Percentiles rank a stretch among this genome's conserved stretches.
Evolutionary conservation across 2,888 invertebrate genomes (phyloP).

Genomic region (Pammene aurita): DNA sequence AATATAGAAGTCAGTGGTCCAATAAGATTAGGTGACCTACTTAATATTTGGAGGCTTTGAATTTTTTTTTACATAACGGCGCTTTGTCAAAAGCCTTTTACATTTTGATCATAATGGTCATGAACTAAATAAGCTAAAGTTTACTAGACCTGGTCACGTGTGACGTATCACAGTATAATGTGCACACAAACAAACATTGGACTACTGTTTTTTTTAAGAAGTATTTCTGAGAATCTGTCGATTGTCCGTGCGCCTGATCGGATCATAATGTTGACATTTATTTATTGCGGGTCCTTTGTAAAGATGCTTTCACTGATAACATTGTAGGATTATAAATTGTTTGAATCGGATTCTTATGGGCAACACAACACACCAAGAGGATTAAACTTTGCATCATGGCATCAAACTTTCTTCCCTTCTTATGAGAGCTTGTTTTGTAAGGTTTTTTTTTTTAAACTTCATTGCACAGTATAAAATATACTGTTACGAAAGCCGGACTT

Average conservation of each 20-base stretch:
- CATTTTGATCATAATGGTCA: too few relatives aligned
- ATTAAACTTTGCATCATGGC: neutral
- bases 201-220: constrained; percentile 31
- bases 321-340: constrained; percentile 37
- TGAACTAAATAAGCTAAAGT: too few relatives aligned
- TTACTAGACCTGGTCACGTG: too few relatives aligned
- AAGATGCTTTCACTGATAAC: constrained; percentile 40
- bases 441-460: neutral
- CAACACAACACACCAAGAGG: constrained; percentile 6
- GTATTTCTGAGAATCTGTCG: constrained; percentile 37
- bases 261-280: constrained; percentile 35
- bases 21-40: too few relatives aligned
- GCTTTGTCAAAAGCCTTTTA: too few relatives aligned
- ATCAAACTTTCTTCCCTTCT: constrained; percentile 13
- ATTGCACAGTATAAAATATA: too few relatives aligned
- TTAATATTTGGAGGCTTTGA: too few relatives aligned
- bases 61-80: too few relatives aligned
- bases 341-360: constrained; percentile 16
- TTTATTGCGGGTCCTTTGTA: constrained; percentile 36
- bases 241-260: constrained; percentile 23
- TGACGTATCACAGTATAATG: neutral
- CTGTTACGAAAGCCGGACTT: too few relatives aligned
- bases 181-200: neutral
- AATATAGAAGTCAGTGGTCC: too few relatives aligned
- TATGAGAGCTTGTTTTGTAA: neutral